Base-by-base conservation (phyloP, 2,113 vertebrate species). In the Todiramphus saurophagus region DNA sequence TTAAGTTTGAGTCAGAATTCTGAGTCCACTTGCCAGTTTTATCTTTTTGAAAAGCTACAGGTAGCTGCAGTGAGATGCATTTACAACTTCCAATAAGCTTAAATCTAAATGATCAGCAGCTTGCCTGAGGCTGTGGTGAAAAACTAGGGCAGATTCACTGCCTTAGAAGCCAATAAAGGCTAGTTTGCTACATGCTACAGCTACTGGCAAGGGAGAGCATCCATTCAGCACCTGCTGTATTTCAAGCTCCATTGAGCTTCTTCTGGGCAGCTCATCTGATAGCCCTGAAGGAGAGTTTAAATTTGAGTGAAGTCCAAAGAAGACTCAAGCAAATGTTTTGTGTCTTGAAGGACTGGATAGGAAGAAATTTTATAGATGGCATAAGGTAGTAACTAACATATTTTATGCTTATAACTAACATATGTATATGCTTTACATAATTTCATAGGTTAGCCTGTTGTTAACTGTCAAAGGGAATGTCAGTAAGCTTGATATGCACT, bases 231-330 rank as follows among this genome's bases (percentile, higher is more conserved):
- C 85, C 85, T 92, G 83, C 76, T 72, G 0, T 41, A 41, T 79
- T 77, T 88, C 83, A 90, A 56, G 90, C 68, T 93, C 68, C 83
- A 41, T 30, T 83, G 79, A 94, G 88, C 85, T 90, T 1, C 78
- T 91, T 80, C 80, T 72, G 93, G 85, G 67, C 82, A 92, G 56
- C 72, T 90, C 85, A 60, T 79, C 88, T 68, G 56, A 72, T 50
- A 83, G 76, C 64, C 92, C 86, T 73, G 51, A 84, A 89, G 92
- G 86, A 68, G 66, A 84, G 73, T 53, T 92, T 64, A 79, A 64
- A 81, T 90, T 87, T 88, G 82, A 91, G 46, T 4, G 1, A 83
- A 81, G 50, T 37, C 81, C 76, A 78, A 69, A 81, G 73, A 51
- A 93, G 89, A 90, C 78, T 53, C 76, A 74, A 78, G 59, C 33